A percentile compares a stretch with the other conserved stretches of the same genome.
Evolutionary conservation across 2,113 vertebrate species (phyloP).

Genomic region (Carassius carassius): DNA sequence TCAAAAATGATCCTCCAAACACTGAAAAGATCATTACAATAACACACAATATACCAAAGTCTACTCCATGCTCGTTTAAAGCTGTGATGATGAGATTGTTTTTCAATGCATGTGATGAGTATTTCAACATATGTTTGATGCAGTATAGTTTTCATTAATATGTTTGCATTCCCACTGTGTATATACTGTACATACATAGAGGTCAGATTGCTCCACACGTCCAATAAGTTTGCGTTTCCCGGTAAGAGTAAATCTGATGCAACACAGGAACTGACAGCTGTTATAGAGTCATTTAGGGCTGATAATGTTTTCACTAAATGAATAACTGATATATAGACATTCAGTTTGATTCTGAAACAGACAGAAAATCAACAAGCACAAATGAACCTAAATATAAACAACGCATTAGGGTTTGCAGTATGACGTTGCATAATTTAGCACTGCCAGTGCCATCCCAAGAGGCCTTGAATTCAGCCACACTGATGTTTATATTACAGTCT

Average conservation of each 20-base stretch:
- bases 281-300: not conserved
- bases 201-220: not conserved
- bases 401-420: not conserved
- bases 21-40: not conserved
- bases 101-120: not conserved
- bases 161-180: not conserved
- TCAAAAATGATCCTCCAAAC: not conserved
- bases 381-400: not conserved
- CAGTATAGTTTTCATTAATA: not conserved
- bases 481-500: slow-evolving; percentile 4
- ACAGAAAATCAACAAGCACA: not conserved
- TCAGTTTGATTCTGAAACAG: not conserved
- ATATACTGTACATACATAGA: not conserved
- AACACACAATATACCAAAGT: not conserved
- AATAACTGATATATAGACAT: not conserved
- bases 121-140: not conserved
- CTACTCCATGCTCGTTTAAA: not conserved
- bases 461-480: not conserved
- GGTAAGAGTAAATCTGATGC: not conserved
- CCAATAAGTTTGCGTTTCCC: not conserved
- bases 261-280: not conserved
- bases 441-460: not conserved
- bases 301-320: not conserved
- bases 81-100: not conserved
- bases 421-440: slow-evolving; percentile 2